Percentiles rank a stretch among this genome's conserved stretches.
These are phyloP conservation scores for Ptiloglossa arizonensis DNA, from an alignment of 1,140 invertebrate species.

Conservation along the genomic window DNA sequence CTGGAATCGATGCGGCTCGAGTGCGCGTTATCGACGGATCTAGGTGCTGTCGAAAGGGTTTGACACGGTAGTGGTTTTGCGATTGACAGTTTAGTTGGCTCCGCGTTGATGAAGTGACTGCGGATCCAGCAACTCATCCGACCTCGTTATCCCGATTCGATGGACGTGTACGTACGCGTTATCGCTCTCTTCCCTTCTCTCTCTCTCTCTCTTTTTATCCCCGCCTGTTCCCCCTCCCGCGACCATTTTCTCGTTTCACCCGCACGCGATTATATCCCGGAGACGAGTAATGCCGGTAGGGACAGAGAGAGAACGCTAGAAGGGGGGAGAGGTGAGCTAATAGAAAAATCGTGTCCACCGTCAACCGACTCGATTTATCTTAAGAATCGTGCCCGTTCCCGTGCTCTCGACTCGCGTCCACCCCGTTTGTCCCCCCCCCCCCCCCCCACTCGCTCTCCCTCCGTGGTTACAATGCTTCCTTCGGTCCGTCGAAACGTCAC, in stretches of 20 bases:
- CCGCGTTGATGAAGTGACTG: constrained; percentile 49
- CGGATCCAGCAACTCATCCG: constrained; percentile 42
- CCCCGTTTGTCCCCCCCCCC: background rate
- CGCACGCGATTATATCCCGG: constrained; percentile 9
- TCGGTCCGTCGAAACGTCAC: background rate
- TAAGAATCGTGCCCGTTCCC: constrained; percentile 45
- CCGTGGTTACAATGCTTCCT: too few relatives aligned
- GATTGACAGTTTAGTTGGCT: constrained; percentile 61
- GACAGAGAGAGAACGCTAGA: background rate
- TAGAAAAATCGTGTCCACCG: constrained; percentile 77
- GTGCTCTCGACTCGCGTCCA: too few relatives aligned
- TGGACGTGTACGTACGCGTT: constrained; percentile 23
- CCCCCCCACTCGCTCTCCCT: too few relatives aligned
- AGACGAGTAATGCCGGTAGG: background rate
- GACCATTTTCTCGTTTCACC: constrained; percentile 9
- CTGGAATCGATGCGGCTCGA: constrained; percentile 36
- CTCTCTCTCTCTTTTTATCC: background rate
- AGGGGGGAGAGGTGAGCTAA: constrained; percentile 58
- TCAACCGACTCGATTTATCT: constrained; percentile 73
- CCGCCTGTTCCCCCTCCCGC: background rate
- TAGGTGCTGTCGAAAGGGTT: constrained; percentile 53
- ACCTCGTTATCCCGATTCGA: constrained; percentile 54
- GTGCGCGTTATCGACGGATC: constrained; percentile 28
- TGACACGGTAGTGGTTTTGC: constrained; percentile 50
- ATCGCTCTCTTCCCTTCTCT: constrained; percentile 9